These are phyloP conservation scores for Streptopelia turtur DNA, from an alignment of 2,797 vertebrate genomes.

Conservation along the genomic window DNA sequence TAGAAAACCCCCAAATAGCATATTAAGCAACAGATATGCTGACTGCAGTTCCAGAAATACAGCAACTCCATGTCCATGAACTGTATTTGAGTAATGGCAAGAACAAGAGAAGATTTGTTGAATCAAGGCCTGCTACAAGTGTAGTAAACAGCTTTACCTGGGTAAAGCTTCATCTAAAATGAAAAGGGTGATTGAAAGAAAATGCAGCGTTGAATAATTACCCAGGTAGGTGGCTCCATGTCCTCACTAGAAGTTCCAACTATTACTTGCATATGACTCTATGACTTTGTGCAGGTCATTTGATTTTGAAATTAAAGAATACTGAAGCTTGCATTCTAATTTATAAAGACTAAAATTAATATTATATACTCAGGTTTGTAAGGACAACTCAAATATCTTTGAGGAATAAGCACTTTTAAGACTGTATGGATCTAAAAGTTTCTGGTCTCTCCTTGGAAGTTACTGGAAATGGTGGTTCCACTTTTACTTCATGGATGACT, in stretches of 20 bases:
- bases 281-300: not conserved
- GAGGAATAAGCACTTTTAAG: not conserved
- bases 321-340: not conserved
- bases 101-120: not conserved
- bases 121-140: not conserved
- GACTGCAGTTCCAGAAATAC: not conserved
- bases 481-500: not conserved
- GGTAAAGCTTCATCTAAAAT: not conserved
- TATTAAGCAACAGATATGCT: not conserved
- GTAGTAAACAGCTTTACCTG: not conserved
- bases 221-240: rapidly evolving
- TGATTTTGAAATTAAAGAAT: not conserved
- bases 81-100: not conserved
- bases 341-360: not conserved
- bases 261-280: not conserved
- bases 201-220: not conserved
- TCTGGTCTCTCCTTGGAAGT: not conserved
- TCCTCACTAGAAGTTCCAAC: not conserved
- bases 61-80: not conserved
- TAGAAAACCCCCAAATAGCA: not conserved
- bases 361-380: not conserved
- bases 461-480: not conserved
- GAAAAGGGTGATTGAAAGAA: not conserved
- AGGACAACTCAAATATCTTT: not conserved
- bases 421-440: not conserved